Conservation (phyloP, 2,888 invertebrate species). For the Epistrophella euchroma region DNA sequence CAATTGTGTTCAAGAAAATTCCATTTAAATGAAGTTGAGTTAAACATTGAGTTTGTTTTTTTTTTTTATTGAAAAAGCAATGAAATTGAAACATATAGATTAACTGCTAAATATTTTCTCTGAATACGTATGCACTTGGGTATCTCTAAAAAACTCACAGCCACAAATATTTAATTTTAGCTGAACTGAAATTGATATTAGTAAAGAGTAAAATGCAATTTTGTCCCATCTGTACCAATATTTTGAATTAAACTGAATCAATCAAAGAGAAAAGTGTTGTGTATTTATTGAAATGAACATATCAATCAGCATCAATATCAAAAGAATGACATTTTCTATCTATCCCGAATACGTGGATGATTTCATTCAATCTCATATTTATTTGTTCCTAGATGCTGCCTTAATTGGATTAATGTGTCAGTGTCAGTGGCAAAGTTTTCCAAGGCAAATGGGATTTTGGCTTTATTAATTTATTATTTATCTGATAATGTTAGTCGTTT, state of each 20-base stretch:
- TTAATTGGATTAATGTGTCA: conserved; percentile 31
- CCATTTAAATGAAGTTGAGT: no score
- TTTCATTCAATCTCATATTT: conserved; percentile 30
- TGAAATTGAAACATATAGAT: no score
- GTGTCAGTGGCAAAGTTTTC: neutral
- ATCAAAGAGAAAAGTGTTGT: conserved; percentile 29
- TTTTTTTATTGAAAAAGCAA: no score
- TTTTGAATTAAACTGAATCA: conserved; percentile 3
- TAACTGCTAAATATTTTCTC: no score
- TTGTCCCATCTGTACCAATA: neutral
- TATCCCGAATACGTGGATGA: neutral
- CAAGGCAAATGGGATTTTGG: neutral
- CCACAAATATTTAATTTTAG: no score
- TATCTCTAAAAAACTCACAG: no score
- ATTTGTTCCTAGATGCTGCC: conserved; percentile 11
- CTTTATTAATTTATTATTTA: neutral
- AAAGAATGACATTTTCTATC: conserved; percentile 54
- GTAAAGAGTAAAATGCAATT: no score
- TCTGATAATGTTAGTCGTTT: neutral
- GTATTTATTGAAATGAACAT: conserved; percentile 55
- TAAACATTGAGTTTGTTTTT: no score
- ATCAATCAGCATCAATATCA: conserved; percentile 64
- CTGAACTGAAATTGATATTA: no score
- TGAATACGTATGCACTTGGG: no score
- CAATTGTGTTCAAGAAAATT: no score